Base-by-base conservation (phyloP, 2,113 vertebrate genomes). In the Gambusia holbrooki region DNA sequence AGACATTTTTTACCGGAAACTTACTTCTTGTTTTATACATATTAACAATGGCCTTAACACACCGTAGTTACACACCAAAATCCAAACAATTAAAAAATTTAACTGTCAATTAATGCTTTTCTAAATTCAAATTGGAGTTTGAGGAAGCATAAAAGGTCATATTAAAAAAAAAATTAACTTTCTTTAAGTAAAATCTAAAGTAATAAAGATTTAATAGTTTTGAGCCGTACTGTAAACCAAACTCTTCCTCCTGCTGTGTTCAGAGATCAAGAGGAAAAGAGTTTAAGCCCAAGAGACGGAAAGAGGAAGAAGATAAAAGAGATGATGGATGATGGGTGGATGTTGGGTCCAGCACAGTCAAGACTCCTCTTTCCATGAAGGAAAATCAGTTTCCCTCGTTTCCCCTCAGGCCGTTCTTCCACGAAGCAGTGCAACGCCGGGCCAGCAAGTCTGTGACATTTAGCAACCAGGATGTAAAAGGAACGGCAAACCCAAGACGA, bases 281-380 rank as follows among this genome's bases (percentile, higher is more conserved):
- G 58, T 15, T 60, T 22, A 12, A 54, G 54, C 58, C 61, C 29
- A 10, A 33, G 51, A 75, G 70, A 28, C 42, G 27, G 0, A n/a
- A 51, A 19, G 62, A 32, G n/a, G 62, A 66, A 63, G 37, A 58
- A 72, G 85, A 89, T 80, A 33, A 85, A 79, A 83, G 66, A 80
- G 69, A 76, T 85, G 89, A 88, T 76, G 87, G 84, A 87, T 79
- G 89, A 71, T 62, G 83, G 74, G 65, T 68, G 60, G 82, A 81
- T 13, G 74, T 80, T 42, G 64, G 74, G 75, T 61, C 84, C 76
- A 73, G 66, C 83, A 14, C 63, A 77, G 85, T 87, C 80, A 79
- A 67, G 77, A 80, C 77, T 91, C 76, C 77, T 90, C 81, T 82
- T 89, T 80, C 84, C 77, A 88, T 74, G 83, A 87, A 80, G 80